A percentile compares a stretch with the other conserved stretches of the same genome.
phyloP scores from a whole-genome alignment of 2,113 vertebrate genomes.

The Corythoichthys intestinalis region DNA sequence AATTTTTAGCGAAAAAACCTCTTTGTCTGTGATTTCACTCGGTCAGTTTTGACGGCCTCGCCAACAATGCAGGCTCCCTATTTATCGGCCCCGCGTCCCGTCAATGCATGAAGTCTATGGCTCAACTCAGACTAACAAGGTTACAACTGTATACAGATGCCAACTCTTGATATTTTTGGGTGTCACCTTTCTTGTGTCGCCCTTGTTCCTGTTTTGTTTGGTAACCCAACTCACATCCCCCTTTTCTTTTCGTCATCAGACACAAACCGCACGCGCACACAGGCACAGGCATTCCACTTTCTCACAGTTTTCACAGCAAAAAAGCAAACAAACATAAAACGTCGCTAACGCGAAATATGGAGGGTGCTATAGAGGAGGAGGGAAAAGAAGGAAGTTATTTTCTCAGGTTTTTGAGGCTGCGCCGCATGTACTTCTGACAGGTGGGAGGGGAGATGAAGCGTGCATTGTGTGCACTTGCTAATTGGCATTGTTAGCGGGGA shows the following conservation, averaged over 20 bases:
- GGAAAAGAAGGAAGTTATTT: conserved; percentile 63
- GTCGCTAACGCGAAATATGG: conserved; percentile 30
- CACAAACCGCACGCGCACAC: conserved; percentile 7
- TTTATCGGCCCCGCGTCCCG: too few species aligned
- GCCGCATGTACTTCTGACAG: conserved; percentile 61
- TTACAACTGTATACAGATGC: conserved; percentile 39
- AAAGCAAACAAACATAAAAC: conserved; percentile 67
- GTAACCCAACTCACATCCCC: conserved; percentile 32
- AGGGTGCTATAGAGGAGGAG: conserved; percentile 34
- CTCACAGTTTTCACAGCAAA: conserved; percentile 53
- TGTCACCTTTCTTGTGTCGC: conserved; percentile 31
- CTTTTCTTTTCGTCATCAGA: conserved; percentile 34
- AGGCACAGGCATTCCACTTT: conserved; percentile 59
- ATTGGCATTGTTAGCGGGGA: conserved; percentile 73
- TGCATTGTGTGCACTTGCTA: conserved; percentile 68
- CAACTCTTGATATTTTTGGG: conserved; percentile 24
- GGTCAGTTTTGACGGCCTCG: too few species aligned
- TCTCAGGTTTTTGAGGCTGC: conserved; percentile 57
- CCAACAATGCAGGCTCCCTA: too few species aligned
- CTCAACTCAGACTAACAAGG: conserved; percentile 30
- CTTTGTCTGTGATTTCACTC: too few species aligned
- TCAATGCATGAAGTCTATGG: too few species aligned
- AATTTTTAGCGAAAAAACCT: too few species aligned
- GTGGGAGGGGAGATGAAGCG: conserved; percentile 71
- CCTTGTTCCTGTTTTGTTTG: conserved; percentile 41